phyloP scores from a whole-genome alignment of 2,888 invertebrate genomes.

The Latheticus oryzae region DNA sequence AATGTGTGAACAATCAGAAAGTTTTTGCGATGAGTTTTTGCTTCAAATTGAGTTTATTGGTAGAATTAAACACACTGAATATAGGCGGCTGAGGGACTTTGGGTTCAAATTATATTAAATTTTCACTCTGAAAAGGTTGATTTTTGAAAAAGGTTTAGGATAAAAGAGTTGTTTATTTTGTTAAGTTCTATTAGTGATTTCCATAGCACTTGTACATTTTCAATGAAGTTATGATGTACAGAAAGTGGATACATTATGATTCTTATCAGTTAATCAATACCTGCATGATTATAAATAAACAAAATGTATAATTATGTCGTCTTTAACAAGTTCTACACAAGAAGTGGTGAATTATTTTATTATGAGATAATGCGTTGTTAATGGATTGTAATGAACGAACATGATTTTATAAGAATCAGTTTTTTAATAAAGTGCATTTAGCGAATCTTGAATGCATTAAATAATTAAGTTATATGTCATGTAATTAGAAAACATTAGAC shows the following conservation, averaged over 20 bases:
- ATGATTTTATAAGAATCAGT: slow-evolving; percentile 3
- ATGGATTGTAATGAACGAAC: slow-evolving; percentile 26
- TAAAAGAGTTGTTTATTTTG: no score
- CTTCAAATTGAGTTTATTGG: no score
- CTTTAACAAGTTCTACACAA: not conserved
- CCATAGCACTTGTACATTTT: no score
- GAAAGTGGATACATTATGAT: slow-evolving; percentile 4
- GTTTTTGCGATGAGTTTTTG: no score
- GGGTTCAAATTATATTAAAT: no score
- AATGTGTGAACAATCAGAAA: no score
- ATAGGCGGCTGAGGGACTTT: no score
- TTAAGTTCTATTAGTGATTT: no score
- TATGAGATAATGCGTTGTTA: slow-evolving; percentile 23
- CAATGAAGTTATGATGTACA: no score
- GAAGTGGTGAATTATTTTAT: slow-evolving; percentile 14
- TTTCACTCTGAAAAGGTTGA: no score
- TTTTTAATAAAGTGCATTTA: slow-evolving; percentile 13
- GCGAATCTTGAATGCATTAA: slow-evolving; percentile 25
- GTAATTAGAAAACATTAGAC: slow-evolving; percentile 22
- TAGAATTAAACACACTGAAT: no score
- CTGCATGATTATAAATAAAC: slow-evolving; percentile 13
- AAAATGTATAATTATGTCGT: slow-evolving; percentile 19
- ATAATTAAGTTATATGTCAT: slow-evolving; percentile 27
- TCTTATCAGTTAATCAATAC: slow-evolving; percentile 22
- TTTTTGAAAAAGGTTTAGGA: no score